Evolutionary conservation across 2,797 vertebrate species (phyloP).

Genomic region (Anabacerthia variegaticeps): DNA sequence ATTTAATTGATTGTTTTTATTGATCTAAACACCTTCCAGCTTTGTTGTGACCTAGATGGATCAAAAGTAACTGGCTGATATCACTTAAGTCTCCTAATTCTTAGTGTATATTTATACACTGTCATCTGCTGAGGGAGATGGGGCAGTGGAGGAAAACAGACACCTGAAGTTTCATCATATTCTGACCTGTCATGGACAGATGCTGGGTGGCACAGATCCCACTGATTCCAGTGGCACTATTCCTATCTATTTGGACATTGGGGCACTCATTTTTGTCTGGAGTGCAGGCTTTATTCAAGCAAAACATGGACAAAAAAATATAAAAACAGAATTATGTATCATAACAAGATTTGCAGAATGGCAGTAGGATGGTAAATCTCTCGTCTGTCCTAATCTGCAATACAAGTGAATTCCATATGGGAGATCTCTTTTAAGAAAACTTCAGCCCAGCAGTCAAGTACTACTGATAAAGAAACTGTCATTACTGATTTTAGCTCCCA

Average conservation of each 20-base stretch:
- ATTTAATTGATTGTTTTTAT: slow-evolving; percentile 26
- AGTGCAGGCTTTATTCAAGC: neutral
- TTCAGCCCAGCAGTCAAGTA: neutral
- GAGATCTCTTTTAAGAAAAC: neutral
- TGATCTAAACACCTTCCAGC: slow-evolving; percentile 14
- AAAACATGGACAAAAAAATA: neutral
- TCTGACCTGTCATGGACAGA: neutral
- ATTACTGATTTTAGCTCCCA: neutral
- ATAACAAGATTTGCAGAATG: neutral
- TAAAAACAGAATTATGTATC: neutral
- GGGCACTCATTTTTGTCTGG: neutral
- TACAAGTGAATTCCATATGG: neutral
- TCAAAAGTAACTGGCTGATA: neutral
- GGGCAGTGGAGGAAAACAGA: neutral
- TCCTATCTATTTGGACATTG: neutral
- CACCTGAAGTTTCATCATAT: neutral
- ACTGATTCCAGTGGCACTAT: neutral
- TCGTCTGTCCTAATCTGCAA: neutral
- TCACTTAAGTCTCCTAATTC: neutral
- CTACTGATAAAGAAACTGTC: neutral
- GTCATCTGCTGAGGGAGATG: neutral
- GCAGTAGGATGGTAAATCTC: neutral
- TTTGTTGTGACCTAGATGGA: neutral
- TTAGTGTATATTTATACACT: neutral
- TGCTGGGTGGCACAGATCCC: neutral